phyloP scores from a whole-genome alignment of 2,797 vertebrate genomes.

The Micropoecilia bifurca region DNA sequence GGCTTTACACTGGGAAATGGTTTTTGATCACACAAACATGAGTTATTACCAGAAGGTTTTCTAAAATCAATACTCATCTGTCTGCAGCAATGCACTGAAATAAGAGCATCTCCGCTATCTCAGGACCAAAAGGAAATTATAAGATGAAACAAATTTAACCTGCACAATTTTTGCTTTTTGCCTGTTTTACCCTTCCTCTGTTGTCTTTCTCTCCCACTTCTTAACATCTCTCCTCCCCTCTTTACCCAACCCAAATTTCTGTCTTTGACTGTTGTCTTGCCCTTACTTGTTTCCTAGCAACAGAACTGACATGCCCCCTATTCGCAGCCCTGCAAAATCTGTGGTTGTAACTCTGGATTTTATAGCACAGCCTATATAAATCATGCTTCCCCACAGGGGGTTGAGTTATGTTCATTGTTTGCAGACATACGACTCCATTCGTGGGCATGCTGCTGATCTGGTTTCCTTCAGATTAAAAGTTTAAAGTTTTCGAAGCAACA shows the following conservation, averaged over 20 bases:
- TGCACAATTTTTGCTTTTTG: constrained; percentile 39
- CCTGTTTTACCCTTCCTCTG: constrained; percentile 28
- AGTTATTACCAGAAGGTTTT: constrained; percentile 42
- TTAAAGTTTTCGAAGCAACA: constrained; percentile 47
- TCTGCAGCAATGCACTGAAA: constrained; percentile 35
- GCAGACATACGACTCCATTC: constrained; percentile 28
- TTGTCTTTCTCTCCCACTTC: constrained; percentile 39
- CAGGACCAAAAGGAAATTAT: constrained; percentile 44
- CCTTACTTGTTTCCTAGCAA: constrained; percentile 85
- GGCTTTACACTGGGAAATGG: constrained; percentile 26
- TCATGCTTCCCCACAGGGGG: constrained; percentile 40
- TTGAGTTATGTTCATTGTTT: constrained; percentile 43
- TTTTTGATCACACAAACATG: constrained; percentile 49
- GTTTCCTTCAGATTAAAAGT: constrained; percentile 38
- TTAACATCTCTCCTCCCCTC: constrained; percentile 24
- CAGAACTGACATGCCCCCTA: constrained; percentile 77
- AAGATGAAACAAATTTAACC: constrained; percentile 55
- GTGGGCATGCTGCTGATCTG: constrained; percentile 44
- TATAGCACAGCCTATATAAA: constrained; percentile 67
- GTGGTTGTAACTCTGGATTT: constrained; percentile 67
- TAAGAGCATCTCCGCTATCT: constrained; percentile 48
- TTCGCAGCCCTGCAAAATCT: constrained; percentile 70
- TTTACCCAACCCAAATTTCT: constrained; percentile 72
- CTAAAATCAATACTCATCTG: constrained; percentile 46
- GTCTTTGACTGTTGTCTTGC: constrained; percentile 74